A percentile compares a stretch with the other conserved stretches of the same genome.
Conservation (phyloP, 2,888 invertebrate genomes). For the Gerris lacustris region DNA sequence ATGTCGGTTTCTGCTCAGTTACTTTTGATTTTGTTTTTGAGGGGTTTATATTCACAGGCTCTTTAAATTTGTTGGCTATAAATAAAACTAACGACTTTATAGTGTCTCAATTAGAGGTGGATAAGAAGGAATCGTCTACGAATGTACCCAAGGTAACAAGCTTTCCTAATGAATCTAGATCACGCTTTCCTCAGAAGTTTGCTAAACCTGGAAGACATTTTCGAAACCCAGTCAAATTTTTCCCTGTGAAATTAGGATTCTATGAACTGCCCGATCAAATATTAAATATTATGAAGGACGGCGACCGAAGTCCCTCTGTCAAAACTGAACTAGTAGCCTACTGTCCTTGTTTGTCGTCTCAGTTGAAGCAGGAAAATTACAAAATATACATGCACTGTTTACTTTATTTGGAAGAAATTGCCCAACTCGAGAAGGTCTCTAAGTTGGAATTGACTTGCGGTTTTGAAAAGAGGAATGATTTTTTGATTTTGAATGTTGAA, state of each 20-base stretch:
- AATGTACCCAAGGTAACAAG: neutral
- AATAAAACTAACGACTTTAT: neutral
- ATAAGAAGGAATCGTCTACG: neutral
- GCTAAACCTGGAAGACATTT: constrained; percentile 6
- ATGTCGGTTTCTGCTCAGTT: neutral
- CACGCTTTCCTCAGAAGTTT: neutral
- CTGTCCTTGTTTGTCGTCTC: neutral
- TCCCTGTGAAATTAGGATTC: constrained; percentile 5
- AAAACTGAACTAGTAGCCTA: neutral
- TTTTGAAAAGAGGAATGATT: constrained; percentile 4
- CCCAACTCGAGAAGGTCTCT: neutral
- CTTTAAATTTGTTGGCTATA: constrained; percentile 1
- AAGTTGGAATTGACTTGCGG: neutral
- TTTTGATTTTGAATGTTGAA: constrained; percentile 5
- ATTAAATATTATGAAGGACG: neutral
- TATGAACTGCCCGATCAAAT: neutral
- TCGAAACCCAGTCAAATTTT: neutral
- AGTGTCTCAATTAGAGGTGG: neutral
- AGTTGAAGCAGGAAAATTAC: constrained; percentile 2
- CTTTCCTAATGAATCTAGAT: neutral
- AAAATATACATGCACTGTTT: constrained; percentile 6
- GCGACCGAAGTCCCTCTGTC: neutral
- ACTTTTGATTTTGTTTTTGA: constrained; percentile 6
- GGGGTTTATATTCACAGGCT: neutral
- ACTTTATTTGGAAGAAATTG: constrained; percentile 9